Base-by-base conservation (phyloP, 1,140 invertebrate species). In the Ericerus pela region DNA sequence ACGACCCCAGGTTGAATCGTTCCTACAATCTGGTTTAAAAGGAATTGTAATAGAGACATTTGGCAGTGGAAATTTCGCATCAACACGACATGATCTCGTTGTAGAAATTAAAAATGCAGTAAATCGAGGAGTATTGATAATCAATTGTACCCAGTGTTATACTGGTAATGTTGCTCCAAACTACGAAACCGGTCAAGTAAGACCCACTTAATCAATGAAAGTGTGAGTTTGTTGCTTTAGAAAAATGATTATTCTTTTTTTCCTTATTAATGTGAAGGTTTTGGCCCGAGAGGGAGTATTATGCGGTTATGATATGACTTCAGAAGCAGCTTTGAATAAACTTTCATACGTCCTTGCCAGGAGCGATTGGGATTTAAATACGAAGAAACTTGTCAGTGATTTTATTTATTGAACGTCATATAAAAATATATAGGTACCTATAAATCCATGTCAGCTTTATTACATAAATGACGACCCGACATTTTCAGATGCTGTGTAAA, bases 41-140 rank as follows among this genome's bases (percentile, higher is more conserved):
- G 93, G 88, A 8, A 82, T 96, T 2, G 84, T 98, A 0, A 68
- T 99, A 12, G 88, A 96, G 69, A 88, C 85, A 0, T 98, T 93
- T 63, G 94, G 94, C 6, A 76, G 84, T 1, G 95, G 95, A 1
- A 98, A 98, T 66, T 79, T 94, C 18, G 93, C 94, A 0, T 80
- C 78, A 0, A 85, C 88, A 64, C 74, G 88, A 14, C 69, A 72
- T n/a, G 92, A 96, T 62, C 71, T 99, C 0, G 68, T 96, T 0
- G 70, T 78, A 0, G 84, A 82, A 59, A 69, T 97, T 1, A 69
- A 76, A 31, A 71, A 74, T 1, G 93, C 94, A 0, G 73, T 79
- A 1, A 70, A 80, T 22, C 72, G 85, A 26, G 93, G 90, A 1
- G 77, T 96, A 0, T 80, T 99, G 11, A 81, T 98, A 30, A 76